phyloP scores from a whole-genome alignment of 2,113 vertebrate genomes.

The Capreolus pygargus region DNA sequence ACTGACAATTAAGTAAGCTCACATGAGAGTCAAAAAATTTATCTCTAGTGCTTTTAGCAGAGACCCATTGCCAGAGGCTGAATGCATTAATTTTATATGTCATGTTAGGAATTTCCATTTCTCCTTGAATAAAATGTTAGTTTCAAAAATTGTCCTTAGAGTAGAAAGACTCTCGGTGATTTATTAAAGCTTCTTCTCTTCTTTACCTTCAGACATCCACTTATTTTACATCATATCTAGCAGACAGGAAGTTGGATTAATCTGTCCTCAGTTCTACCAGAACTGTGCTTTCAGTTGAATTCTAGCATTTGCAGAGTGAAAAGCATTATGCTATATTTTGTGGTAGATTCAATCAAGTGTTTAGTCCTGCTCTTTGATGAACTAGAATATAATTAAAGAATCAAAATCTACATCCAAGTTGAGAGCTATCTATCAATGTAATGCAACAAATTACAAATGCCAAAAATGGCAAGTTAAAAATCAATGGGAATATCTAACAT shows the following conservation, averaged over 20 bases:
- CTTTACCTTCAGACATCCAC: not conserved
- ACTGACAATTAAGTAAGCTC: constrained; percentile 62
- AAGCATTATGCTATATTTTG: not conserved
- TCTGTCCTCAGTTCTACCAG: not conserved
- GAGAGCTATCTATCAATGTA: not conserved
- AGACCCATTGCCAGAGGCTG: constrained; percentile 57
- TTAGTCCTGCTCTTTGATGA: not conserved
- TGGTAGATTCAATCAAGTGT: not conserved
- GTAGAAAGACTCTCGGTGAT: constrained; percentile 14
- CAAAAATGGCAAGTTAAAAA: not conserved
- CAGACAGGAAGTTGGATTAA: not conserved
- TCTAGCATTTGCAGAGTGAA: not conserved
- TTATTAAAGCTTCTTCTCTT: not conserved
- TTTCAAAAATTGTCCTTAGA: constrained; percentile 53
- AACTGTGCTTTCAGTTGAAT: not conserved
- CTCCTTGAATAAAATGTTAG: constrained; percentile 47
- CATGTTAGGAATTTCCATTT: constrained; percentile 54
- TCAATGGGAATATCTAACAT: not conserved
- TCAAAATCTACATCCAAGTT: not conserved
- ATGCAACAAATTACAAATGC: not conserved
- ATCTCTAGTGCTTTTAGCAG: constrained; percentile 58
- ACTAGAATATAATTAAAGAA: not conserved
- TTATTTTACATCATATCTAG: not conserved
- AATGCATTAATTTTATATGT: constrained; percentile 67
- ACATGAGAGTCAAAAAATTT: constrained; percentile 48